These are phyloP conservation scores for Channallabes apus DNA, from an alignment of 2,797 vertebrate species.

Conservation along the genomic window DNA sequence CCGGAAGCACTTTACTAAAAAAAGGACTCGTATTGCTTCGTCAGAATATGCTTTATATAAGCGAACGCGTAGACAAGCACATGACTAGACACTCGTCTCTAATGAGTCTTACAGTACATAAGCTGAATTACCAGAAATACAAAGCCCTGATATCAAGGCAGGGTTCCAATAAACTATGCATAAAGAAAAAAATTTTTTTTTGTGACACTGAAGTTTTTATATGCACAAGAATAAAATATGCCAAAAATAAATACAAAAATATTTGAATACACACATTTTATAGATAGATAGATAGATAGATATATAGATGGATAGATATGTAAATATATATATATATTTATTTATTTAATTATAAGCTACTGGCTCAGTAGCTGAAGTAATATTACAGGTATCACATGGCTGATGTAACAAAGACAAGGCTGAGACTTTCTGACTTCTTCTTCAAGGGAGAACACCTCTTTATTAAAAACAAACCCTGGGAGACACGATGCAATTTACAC, in stretches of 20 bases:
- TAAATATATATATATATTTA: too few relatives aligned
- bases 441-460: background rate
- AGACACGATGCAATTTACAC: slow-evolving; percentile 44
- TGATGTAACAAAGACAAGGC: slow-evolving; percentile 10
- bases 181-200: slow-evolving; percentile 13
- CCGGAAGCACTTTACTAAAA: slow-evolving; percentile 2
- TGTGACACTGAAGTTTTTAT: background rate
- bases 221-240: background rate
- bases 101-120: background rate
- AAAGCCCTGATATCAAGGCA: background rate
- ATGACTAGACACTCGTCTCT: slow-evolving; percentile 7
- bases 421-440: background rate
- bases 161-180: background rate
- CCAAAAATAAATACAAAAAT: too few relatives aligned
- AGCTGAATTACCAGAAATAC: background rate
- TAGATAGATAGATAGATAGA: too few relatives aligned
- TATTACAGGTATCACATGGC: slow-evolving; percentile 18
- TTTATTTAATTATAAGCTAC: slow-evolving; percentile 5
- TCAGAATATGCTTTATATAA: slow-evolving; percentile 20
- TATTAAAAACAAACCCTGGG: slow-evolving; percentile 35
- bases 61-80: background rate
- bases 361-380: slow-evolving; percentile 39
- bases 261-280: too few relatives aligned
- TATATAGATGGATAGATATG: too few relatives aligned
- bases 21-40: background rate